phyloP scores from a whole-genome alignment of 2,113 vertebrate species.

The Nettapus auritus region DNA sequence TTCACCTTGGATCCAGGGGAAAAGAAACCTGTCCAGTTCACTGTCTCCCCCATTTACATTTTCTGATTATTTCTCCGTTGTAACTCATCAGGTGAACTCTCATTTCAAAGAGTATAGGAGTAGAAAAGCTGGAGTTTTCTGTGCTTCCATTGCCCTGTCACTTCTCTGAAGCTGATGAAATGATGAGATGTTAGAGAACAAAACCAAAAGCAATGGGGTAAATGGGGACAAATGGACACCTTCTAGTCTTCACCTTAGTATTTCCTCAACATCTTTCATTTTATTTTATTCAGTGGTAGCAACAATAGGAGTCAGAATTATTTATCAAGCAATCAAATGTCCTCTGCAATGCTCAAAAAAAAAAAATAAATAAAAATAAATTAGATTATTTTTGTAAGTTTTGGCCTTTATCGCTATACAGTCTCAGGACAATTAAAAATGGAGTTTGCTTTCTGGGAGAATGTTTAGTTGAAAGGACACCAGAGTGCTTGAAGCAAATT shows the following conservation, averaged over 20 bases:
- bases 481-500: background rate
- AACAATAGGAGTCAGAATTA: conserved; percentile 22
- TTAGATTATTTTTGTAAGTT: background rate
- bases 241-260: background rate
- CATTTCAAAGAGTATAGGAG: rapidly evolving
- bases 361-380: too few relatives aligned
- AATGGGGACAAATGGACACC: background rate
- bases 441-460: background rate
- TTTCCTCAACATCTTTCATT: background rate
- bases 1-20: background rate
- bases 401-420: background rate
- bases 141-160: background rate
- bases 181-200: background rate
- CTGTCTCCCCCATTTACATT: background rate
- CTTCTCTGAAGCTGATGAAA: background rate
- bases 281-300: conserved; percentile 40
- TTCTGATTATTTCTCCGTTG: background rate
- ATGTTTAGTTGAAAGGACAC: background rate
- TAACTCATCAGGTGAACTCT: background rate
- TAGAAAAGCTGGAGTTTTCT: background rate
- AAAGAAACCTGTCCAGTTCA: background rate
- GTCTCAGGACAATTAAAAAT: background rate
- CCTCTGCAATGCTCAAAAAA: background rate
- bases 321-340: conserved; percentile 15
- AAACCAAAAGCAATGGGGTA: background rate